A percentile compares a stretch with the other conserved stretches of the same genome.
Conservation (phyloP, 2,113 vertebrate genomes). For the Indri indri region DNA sequence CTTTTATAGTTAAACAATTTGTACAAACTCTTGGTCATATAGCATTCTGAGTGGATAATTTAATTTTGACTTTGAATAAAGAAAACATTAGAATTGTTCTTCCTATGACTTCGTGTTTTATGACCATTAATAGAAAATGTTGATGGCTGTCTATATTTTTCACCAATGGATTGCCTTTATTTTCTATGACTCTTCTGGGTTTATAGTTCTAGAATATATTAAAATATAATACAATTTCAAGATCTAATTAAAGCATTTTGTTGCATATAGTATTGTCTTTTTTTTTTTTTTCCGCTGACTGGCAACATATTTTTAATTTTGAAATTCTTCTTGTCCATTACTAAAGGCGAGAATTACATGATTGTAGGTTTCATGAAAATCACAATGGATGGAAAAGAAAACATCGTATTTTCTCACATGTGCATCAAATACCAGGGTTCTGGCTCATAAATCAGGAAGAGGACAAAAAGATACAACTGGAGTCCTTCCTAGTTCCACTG, state of each 20-base stretch:
- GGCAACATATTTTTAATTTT: constrained; percentile 15
- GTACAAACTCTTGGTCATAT: background rate
- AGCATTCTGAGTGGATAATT: background rate
- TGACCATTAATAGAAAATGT: background rate
- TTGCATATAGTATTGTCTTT: background rate
- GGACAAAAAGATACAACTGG: constrained; percentile 75
- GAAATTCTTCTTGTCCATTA: background rate
- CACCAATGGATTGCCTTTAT: background rate
- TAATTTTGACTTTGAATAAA: constrained; percentile 33
- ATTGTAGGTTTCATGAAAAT: constrained; percentile 25
- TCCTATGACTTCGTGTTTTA: background rate
- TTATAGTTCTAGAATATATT: background rate
- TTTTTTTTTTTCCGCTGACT: background rate
- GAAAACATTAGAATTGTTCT: background rate
- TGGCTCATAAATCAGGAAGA: constrained; percentile 75
- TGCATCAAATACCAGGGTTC: constrained; percentile 80
- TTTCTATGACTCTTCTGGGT: background rate
- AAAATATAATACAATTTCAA: constrained; percentile 5
- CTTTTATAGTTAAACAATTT: constrained; percentile 7
- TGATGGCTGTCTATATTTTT: background rate
- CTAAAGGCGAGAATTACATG: background rate
- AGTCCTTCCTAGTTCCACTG: constrained; percentile 75
- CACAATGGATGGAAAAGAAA: constrained; percentile 21
- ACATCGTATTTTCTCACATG: constrained; percentile 63
- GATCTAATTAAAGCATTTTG: background rate